Evolutionary conservation across 1,140 invertebrate species (phyloP), one percentile per base, ranked within the genome.

Genomic region (Macrotrachela quadricornifera): DNA sequence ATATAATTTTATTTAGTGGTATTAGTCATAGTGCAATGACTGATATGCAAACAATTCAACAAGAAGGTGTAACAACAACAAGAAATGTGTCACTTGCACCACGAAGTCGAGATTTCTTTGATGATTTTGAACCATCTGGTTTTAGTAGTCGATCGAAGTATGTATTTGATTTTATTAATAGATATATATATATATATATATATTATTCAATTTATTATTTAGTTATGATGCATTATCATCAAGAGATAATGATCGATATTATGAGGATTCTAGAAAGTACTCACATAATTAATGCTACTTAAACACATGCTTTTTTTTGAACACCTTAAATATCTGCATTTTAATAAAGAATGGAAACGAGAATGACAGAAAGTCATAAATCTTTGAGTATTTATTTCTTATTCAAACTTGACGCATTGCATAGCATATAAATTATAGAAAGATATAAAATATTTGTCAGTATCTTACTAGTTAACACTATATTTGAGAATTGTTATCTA

Each of bases 21-120:
- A 78, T 87, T 40, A 86, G 83, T 59, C 91, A 97, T 73, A 92
- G 86, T 11, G 86, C 85, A 12, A 65, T 88, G 43, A 80, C 78
- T 49, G 88, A 94, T 63, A 95, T 96, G 85, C 78, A 82, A 61
- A 78, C 77, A 9, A 87, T 96, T 61, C 79, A 86, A 64, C 88
- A 95, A 70, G 81, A 72, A 44, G 62, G 63, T 30, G 17, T 55
- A 60, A 47, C 16, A 56, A 16, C 57, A 61, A 21, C 12, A 15
- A 53, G 11, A 53, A 43, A 40, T 30, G 8, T 30, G 2, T 30
- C 21, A 39, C 10, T 53, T 58, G 64, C 46, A 36, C 21, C 47
- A 52, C 42, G 50, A 38, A 46, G 37, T 16, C 51, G 36, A 45
- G 58, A 64, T 46, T 66, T 68, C 61, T 69, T 70, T 18, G 70